Evolutionary conservation across 2,113 vertebrate genomes (phyloP), one percentile per base, ranked within the genome.

Genomic region (Prionailurus viverrinus): DNA sequence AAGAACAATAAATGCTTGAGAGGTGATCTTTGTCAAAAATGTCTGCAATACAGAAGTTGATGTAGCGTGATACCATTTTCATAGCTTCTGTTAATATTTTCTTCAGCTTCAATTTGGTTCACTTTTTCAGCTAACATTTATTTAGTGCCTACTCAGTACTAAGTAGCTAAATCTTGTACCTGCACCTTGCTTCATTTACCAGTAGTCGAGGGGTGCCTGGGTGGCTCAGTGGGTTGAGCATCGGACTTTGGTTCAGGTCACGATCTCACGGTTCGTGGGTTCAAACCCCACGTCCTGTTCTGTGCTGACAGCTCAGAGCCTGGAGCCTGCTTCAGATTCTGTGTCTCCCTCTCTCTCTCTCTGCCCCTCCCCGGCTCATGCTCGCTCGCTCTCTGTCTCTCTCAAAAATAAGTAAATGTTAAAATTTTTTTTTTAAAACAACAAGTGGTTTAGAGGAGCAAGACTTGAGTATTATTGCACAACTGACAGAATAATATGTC

Each of bases 21-120:
- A 93, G 65, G 19, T 94, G 55, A 92, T 58, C 29, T 53, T 94
- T 78, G 69, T 69, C 15, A 84, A 82, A 89, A 94, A 76, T 93
- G 63, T 16, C 41, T 74, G n/a, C 90, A 55, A 55, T 58, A 87
- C 53, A 71, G 36, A 29, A 3, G 25, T 51, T 85, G 39, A 84
- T 71, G 69, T 41, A 80, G 74, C 78, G 55, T 88, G 79, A 33
- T 94, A 48, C 25, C 5, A 27, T 94, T 95, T 83, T 45, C 51
- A 85, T 4, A 68, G 10, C 76, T 93, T 81, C 61, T 85, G 33
- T 79, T 92, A 73, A 27, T 89, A 87, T 27, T 95, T 96, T 85
- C 51, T 93, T 96, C 23, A 51, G 45, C 7, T 48, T 4, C 14
- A 79, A 8, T 73, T 87, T 94, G 7, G 29, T 68, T 89, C 53